Evolutionary conservation across 2,888 invertebrate species (phyloP), one percentile per base, ranked within the genome.

Genomic region (Tenthredo notha): DNA sequence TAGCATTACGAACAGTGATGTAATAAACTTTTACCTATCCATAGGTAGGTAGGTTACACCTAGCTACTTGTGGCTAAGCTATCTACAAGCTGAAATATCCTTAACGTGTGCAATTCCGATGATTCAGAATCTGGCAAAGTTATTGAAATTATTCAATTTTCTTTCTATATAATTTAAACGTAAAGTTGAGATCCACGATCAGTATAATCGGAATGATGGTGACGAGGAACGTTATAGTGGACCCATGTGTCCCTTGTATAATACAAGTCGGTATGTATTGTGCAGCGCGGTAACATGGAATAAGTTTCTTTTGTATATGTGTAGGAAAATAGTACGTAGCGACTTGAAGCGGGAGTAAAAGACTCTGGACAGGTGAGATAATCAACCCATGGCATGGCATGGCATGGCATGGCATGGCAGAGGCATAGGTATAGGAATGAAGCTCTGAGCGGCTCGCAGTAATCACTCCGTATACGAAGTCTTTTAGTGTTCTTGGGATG

Each of bases 361-460:
- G 91, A 92, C 91, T 92, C 90, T 85, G 89, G 91, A 91, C 92
- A 92, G 92, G 91, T 92, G 92, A 92, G 92, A 92, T 92, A 92
- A 92, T 92, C 92, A 92, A 92, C 90, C 92, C 89, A n/a, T n/a
- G n/a, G n/a, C n/a, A n/a, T n/a, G n/a, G n/a, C n/a, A n/a, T n/a
- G n/a, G n/a, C n/a, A n/a, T n/a, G n/a, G n/a, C n/a, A n/a, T n/a
- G 90, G 54, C 54, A 90, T 85, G 89, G 89, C 88, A 86, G 88
- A 87, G 88, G 47, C 12, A 25, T 33, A n/a, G 67, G 29, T 37
- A 61, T 29, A 67, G 43, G 18, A 67, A 67, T 61, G 75, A 61
- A 37, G 37, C 89, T 90, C 87, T 87, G 88, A 91, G 91, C 91
- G 88, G 89, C 90, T 91, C 88, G 89, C 78, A 89, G 91, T 92